Conservation (phyloP, 53 echinoderm and acorn worm species). For the Temnopleurus reevesii region DNA sequence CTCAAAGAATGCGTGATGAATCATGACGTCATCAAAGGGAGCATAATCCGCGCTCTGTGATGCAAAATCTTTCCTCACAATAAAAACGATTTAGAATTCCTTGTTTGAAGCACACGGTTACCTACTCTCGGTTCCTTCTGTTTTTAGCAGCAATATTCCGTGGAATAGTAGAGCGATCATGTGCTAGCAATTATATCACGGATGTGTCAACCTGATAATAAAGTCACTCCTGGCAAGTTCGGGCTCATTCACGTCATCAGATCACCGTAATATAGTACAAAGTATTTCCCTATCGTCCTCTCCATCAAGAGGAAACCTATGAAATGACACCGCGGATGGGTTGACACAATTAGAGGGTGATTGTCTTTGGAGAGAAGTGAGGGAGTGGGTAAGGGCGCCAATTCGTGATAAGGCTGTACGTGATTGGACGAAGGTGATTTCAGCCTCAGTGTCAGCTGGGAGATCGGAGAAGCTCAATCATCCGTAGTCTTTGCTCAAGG, state of each 20-base stretch:
- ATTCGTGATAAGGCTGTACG: neutral
- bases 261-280: too few species aligned
- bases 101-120: too few species aligned
- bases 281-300: neutral
- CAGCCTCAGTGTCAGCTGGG: neutral
- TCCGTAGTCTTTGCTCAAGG: neutral
- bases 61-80: too few species aligned
- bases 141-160: too few species aligned
- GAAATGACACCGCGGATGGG: neutral
- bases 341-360: neutral
- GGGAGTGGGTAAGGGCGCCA: neutral
- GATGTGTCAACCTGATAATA: too few species aligned
- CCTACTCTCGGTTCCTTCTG: too few species aligned
- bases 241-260: neutral
- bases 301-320: neutral
- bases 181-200: too few species aligned
- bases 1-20: too few species aligned
- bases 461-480: neutral
- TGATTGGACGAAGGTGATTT: constrained; percentile 4
- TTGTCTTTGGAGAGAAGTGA: neutral
- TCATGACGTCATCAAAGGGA: too few species aligned
- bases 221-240: neutral
- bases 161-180: too few species aligned
- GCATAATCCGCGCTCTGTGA: too few species aligned
- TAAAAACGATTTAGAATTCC: too few species aligned